Evolutionary conservation across 2,113 vertebrate species (phyloP).

Genomic region (Clarias gariepinus): DNA sequence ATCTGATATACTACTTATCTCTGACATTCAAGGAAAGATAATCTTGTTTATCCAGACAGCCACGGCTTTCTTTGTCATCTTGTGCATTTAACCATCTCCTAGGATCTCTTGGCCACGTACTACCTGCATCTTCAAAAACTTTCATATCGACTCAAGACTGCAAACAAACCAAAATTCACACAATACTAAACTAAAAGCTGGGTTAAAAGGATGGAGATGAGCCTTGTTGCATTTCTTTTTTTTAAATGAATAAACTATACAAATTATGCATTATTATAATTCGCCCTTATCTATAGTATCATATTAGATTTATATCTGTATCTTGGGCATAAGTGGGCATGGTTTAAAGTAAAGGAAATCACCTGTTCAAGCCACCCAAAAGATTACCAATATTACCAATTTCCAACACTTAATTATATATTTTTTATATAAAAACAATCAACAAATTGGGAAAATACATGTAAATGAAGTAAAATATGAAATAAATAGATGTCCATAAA

Average conservation of each 20-base stretch:
- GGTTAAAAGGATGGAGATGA: neutral
- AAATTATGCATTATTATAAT: neutral
- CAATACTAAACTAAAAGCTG: no score
- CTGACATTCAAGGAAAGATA: neutral
- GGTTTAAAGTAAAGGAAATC: no score
- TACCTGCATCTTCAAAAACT: neutral
- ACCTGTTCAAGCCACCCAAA: no score
- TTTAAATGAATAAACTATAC: neutral
- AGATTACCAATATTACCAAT: no score
- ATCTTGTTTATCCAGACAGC: slow-evolving; percentile 13
- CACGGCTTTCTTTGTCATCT: slow-evolving; percentile 7
- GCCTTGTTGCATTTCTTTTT: neutral
- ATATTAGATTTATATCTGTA: neutral
- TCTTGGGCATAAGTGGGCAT: neutral
- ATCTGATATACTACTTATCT: neutral
- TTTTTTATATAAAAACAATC: no score
- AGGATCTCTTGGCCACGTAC: slow-evolving; percentile 2
- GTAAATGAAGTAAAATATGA: no score
- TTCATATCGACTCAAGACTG: neutral
- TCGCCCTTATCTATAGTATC: neutral
- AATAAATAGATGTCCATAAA: no score
- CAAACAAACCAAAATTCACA: neutral
- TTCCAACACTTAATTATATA: no score
- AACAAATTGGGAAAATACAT: no score
- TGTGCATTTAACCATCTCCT: neutral